Base-by-base conservation (phyloP, 2,797 vertebrate genomes). In the Steatocranus sp. region DNA sequence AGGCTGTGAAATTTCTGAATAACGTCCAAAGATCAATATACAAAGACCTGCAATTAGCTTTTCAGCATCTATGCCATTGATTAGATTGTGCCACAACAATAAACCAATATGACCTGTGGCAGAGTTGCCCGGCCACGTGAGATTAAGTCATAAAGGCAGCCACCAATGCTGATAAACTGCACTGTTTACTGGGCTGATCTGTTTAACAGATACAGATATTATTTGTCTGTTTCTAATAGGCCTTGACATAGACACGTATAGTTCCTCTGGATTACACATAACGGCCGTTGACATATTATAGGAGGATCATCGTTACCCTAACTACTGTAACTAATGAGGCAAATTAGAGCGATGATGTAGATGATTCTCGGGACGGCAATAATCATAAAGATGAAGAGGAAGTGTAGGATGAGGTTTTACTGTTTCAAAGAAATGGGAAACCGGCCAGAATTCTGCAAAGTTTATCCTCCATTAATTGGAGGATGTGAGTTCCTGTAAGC, bases 241-340 rank as follows among this genome's bases (percentile, higher is more conserved):
- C 75, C 83, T 88, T 76, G 85, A 87, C 88, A 87, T 76, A 32
- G 75, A 76, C 84, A 53, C 75, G 87, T 79, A 84, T 49, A 79
- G 81, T 78, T 88, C 74, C 61, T 82, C 75, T 81, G 85, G 91
- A 92, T 94, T 92, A 87, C 75, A 89, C 85, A 86, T 77, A 82
- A 86, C 91, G 86, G 86, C 92, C 75, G 82, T 79, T 79, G 91
- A 90, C 83, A 89, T 88, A 91, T 93, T 94, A 91, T 51, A 89
- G 87, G 74, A 83, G 89, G 92, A 91, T 94, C 80, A 90, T 89
- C 88, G 80, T 92, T 88, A 87, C 84, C 80, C 85, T 93, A 93
- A 94, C 89, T 91, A 89, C 93, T 93, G 93, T 88, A 89, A 92
- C 94, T 94, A 95, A 95, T 94, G 93, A 94, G 90, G 89, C 85